Conservation (phyloP, 2,888 invertebrate species). For the Aphrophora alni region DNA sequence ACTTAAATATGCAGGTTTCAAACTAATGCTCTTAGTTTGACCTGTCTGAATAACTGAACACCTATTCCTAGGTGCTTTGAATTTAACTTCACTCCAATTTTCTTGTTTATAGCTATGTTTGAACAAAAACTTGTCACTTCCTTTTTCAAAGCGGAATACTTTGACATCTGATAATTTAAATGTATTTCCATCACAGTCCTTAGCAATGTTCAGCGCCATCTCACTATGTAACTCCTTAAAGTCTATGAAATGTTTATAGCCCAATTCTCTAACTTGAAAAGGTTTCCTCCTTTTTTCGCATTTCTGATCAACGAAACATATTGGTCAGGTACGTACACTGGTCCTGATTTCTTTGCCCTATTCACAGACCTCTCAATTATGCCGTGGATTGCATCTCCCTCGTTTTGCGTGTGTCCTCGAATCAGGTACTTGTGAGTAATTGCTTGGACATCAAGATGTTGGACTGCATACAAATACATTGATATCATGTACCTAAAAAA, state of each 20-base stretch:
- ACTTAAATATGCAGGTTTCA: too few species aligned
- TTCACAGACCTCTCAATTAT: constrained; percentile 44
- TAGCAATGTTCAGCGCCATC: constrained; percentile 36
- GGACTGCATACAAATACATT: constrained; percentile 44
- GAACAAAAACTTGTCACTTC: constrained; percentile 33
- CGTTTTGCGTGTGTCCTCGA: constrained; percentile 48
- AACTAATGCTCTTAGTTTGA: too few species aligned
- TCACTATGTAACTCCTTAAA: constrained; percentile 45
- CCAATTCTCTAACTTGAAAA: constrained; percentile 50
- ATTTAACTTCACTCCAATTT: constrained; percentile 36
- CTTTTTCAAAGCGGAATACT: constrained; percentile 40
- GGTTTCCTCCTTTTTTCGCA: constrained; percentile 50
- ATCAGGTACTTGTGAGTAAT: constrained; percentile 47
- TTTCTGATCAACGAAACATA: constrained; percentile 48
- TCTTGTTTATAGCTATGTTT: constrained; percentile 38
- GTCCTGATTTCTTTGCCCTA: constrained; percentile 42
- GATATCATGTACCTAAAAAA: constrained; percentile 42
- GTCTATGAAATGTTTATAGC: constrained; percentile 49
- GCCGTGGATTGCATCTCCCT: constrained; percentile 45
- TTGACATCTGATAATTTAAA: constrained; percentile 37
- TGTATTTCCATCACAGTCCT: constrained; percentile 35
- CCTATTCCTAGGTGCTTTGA: too few species aligned
- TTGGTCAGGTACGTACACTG: constrained; percentile 46
- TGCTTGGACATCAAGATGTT: constrained; percentile 42
- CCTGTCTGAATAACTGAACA: too few species aligned